Base-by-base conservation (phyloP, 2,888 invertebrate genomes). In the Nomada fabriciana region DNA sequence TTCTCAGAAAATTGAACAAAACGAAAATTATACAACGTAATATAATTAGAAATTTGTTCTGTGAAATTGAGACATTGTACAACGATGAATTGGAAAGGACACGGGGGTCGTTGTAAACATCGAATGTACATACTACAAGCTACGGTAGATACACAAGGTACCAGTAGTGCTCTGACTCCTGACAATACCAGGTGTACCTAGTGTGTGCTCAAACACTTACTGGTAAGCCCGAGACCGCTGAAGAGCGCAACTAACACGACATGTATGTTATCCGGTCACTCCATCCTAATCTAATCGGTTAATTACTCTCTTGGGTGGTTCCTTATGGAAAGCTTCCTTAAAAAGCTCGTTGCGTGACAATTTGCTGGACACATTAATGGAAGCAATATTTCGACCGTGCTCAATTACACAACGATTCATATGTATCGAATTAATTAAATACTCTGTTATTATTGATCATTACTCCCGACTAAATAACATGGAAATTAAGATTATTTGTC, bases 191-290 rank as follows among this genome's bases (percentile, higher is more conserved):
- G 59, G 73, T 53, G 77, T 68, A 80, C 63, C 78, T 53, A 75
- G 72, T 76, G 81, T 83, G 36, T 36, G 36, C 36, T 36, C 76
- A 75, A 85, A 81, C 83, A 83, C 83, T 86, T 79, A 86, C 79
- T 79, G 75, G 53, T 70, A 69, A 75, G 65, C 76, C 55, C 36
- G 63, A 69, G 71, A 25, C 64, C 29, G 77, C 69, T 86, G 81
- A 85, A 82, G 79, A 76, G 64, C 78, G 25, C 76, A 61, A 63
- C 69, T 60, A 52, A 71, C 57, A 65, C 43, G 60, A 73, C 71
- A 25, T 29, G 36, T 36, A 36, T 5, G 36, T 36, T 61, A 59
- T 55, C n/a, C 13, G 47, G 15, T 20, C 50, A 43, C 55, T 20
- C 43, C 53, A 73, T 74, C 47, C 70, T 78, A 42, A 74, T 74